Evolutionary conservation across 2,113 vertebrate genomes (phyloP).

Genomic region (Ploceus nigricollis): DNA sequence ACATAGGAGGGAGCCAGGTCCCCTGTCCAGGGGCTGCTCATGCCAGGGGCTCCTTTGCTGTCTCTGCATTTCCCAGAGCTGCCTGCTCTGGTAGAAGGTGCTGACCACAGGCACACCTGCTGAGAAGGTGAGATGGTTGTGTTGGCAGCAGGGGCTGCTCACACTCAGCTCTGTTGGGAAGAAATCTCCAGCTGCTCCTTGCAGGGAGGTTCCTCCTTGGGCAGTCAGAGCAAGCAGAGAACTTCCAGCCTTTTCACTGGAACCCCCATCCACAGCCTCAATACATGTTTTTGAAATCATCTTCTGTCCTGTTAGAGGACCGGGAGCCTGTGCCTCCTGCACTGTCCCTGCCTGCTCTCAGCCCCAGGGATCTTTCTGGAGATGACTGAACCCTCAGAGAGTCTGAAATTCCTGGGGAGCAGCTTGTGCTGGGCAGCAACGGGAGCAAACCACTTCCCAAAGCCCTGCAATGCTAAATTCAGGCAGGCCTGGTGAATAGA

Average conservation of each 20-base stretch:
- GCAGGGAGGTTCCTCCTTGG: rapidly evolving
- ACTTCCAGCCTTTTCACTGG: not conserved
- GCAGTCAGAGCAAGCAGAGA: not conserved
- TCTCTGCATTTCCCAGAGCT: not conserved
- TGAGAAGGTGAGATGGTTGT: not conserved
- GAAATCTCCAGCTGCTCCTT: not conserved
- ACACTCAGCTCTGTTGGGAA: not conserved
- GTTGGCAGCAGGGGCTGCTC: not conserved
- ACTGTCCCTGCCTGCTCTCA: not conserved
- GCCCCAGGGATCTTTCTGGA: not conserved
- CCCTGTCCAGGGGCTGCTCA: not conserved
- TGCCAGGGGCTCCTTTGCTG: not conserved
- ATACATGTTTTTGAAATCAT: not conserved
- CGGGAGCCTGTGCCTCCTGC: not conserved
- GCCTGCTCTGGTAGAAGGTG: not conserved
- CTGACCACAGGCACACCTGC: not conserved
- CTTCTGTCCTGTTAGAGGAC: not conserved
- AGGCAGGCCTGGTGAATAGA: not conserved
- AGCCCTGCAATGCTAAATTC: not conserved
- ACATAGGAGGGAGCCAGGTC: not conserved
- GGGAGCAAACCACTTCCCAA: not conserved
- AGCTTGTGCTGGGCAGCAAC: not conserved
- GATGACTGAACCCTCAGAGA: not conserved
- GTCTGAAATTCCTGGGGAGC: not conserved
- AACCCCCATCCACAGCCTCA: not conserved